Percentiles rank a stretch among this genome's conserved stretches.
Evolutionary conservation across 2,113 vertebrate genomes (phyloP).

Genomic region (Paralichthys olivaceus): DNA sequence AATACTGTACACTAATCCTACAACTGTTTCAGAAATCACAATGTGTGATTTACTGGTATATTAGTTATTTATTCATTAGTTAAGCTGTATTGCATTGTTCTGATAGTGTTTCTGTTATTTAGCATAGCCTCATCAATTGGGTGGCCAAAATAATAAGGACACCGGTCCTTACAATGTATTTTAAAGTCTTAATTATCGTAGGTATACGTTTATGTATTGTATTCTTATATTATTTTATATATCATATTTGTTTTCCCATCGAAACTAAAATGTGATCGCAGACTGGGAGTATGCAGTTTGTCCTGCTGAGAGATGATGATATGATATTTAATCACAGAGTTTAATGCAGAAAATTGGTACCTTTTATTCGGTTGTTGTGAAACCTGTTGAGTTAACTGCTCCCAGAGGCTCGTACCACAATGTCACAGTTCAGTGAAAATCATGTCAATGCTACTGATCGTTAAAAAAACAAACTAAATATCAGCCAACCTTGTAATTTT

Average conservation of each 20-base stretch:
- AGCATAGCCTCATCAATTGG: too few relatives aligned
- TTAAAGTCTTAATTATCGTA: too few relatives aligned
- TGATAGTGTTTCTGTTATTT: background rate
- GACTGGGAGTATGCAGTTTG: too few relatives aligned
- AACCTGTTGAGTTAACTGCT: background rate
- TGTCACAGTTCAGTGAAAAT: background rate
- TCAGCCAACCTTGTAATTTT: background rate
- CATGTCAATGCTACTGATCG: background rate
- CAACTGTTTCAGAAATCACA: too few relatives aligned
- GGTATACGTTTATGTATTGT: too few relatives aligned
- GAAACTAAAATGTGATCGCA: background rate
- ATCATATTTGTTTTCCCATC: too few relatives aligned
- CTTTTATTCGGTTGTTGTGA: background rate
- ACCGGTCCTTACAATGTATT: too few relatives aligned
- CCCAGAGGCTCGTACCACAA: background rate
- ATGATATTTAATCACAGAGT: background rate
- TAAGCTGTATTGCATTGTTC: background rate
- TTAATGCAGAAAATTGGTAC: background rate
- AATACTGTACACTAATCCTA: too few relatives aligned
- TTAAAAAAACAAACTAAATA: background rate
- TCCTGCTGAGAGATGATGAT: background rate
- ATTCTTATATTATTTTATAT: too few relatives aligned
- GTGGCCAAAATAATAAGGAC: too few relatives aligned
- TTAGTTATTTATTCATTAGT: too few relatives aligned
- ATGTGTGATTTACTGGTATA: too few relatives aligned